These are phyloP conservation scores for Eurosta solidaginis DNA, from an alignment of 1,140 invertebrate genomes.

Conservation along the genomic window DNA sequence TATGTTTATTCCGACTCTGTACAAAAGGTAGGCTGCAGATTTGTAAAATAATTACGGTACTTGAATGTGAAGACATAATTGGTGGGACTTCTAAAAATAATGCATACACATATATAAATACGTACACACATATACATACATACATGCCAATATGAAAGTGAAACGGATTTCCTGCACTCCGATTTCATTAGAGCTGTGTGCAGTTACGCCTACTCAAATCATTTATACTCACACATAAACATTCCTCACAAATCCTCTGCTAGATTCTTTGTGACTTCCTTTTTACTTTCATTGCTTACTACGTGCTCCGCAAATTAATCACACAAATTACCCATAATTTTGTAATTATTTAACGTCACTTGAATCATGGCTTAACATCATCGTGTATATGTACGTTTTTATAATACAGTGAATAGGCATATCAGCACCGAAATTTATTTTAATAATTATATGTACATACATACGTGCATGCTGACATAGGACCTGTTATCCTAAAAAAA, in stretches of 20 bases:
- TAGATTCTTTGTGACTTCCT: background rate
- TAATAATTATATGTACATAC: background rate
- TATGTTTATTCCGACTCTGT: too few relatives aligned
- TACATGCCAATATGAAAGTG: background rate
- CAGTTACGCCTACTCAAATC: background rate
- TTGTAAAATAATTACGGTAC: background rate
- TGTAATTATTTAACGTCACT: background rate
- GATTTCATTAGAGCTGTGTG: background rate
- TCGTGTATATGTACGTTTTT: too few relatives aligned
- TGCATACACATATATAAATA: background rate
- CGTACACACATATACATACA: background rate
- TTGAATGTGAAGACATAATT: background rate
- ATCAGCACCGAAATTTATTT: too few relatives aligned
- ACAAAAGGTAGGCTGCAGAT: too few relatives aligned
- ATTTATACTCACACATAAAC: background rate
- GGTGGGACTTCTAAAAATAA: background rate
- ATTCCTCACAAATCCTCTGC: background rate
- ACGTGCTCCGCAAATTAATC: background rate
- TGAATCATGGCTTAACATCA: background rate
- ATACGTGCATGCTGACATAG: background rate
- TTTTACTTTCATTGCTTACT: background rate
- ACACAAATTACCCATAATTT: background rate
- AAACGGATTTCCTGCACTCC: background rate
- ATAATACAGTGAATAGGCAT: too few relatives aligned
- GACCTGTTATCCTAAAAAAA: background rate